These are phyloP conservation scores for Astyanax mexicanus DNA, from an alignment of 2,797 vertebrate species.

Conservation along the genomic window DNA sequence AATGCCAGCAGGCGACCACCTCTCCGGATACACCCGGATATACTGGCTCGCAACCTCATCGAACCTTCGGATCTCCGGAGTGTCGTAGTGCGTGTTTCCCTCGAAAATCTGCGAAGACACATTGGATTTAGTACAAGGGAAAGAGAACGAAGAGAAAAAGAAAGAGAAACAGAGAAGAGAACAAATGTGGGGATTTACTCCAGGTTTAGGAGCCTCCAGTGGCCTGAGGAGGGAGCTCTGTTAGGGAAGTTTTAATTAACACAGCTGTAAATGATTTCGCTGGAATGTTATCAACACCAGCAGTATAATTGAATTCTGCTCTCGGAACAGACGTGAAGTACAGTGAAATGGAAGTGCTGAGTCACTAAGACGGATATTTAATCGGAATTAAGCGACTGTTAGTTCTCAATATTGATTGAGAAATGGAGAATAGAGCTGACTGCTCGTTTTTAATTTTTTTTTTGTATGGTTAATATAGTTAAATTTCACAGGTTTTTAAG, in stretches of 20 bases:
- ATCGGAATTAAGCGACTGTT: conserved; percentile 47
- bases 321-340: conserved; percentile 55
- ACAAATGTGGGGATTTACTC: conserved; percentile 47
- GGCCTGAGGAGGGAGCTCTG: conserved; percentile 48
- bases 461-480: conserved; percentile 6
- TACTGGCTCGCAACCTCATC: conserved; percentile 90
- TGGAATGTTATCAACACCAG: conserved; percentile 75
- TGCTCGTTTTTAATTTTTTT: no score
- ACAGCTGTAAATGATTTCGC: conserved; percentile 70
- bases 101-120: conserved; percentile 86
- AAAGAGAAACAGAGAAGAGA: conserved; percentile 34
- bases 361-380: conserved; percentile 39
- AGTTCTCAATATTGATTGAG: conserved; percentile 52
- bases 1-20: conserved; percentile 95
- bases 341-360: conserved; percentile 46
- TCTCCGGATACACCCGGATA: conserved; percentile 91
- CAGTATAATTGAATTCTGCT: conserved; percentile 69
- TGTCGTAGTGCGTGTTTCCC: conserved; percentile 96
- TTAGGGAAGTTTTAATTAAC: conserved; percentile 59
- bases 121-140: conserved; percentile 36
- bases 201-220: conserved; percentile 42
- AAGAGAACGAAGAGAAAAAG: conserved; percentile 26
- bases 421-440: conserved; percentile 43
- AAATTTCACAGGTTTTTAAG: conserved; percentile 17
- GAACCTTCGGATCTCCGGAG: conserved; percentile 93